phyloP scores from a whole-genome alignment of 2,888 invertebrate species.

The Cephus pulcher region DNA sequence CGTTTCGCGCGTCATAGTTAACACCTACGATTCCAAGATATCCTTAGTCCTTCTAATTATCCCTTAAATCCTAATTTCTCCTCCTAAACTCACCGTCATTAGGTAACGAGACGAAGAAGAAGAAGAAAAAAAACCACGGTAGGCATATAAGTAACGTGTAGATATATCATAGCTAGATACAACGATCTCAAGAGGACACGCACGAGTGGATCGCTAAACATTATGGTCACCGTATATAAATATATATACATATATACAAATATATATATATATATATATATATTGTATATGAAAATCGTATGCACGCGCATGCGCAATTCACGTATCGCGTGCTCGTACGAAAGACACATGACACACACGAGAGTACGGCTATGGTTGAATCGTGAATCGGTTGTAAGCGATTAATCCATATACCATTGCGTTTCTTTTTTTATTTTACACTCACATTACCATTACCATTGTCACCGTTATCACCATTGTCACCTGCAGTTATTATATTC shows the following conservation, averaged over 20 bases:
- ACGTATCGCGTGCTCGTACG: conserved; percentile 22
- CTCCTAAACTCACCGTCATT: conserved; percentile 8
- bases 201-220: conserved; percentile 53
- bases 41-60: not conserved
- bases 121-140: conserved; percentile 26
- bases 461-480: not conserved
- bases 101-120: conserved; percentile 1
- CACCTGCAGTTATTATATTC: conserved; percentile 11
- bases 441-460: not conserved
- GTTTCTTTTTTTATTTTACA: conserved; percentile 11
- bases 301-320: conserved; percentile 27
- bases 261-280: conserved; percentile 22
- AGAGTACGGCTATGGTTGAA: conserved; percentile 57
- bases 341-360: conserved; percentile 11
- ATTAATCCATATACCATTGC: conserved; percentile 17
- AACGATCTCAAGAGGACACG: conserved; percentile 58
- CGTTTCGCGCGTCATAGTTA: conserved; percentile 6
- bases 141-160: conserved; percentile 61
- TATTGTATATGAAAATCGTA: conserved; percentile 15
- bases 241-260: conserved; percentile 17
- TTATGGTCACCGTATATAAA: conserved; percentile 32
- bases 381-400: conserved; percentile 55
- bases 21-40: not conserved
- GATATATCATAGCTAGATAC: conserved; percentile 66
- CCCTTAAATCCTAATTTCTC: not conserved